Evolutionary conservation across 2,113 vertebrate species (phyloP).

Genomic region (Poeciliopsis retropinna): DNA sequence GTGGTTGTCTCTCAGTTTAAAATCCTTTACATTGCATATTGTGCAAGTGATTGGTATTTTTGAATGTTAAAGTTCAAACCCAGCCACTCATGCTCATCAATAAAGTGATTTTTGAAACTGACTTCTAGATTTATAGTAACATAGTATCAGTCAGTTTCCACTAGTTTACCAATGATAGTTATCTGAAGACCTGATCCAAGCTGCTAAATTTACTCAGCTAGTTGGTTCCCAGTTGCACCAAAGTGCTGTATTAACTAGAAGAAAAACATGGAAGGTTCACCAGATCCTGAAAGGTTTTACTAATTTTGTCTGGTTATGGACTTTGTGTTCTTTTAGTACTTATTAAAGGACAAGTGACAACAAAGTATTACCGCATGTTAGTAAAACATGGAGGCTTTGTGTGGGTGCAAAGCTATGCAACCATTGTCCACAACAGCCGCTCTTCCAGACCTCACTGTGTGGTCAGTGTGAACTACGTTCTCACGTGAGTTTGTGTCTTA

Average conservation of each 20-base stretch:
- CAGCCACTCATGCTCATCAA: neutral
- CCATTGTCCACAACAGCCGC: slow-evolving; percentile 95
- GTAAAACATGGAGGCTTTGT: slow-evolving; percentile 95
- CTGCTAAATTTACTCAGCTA: too few species aligned
- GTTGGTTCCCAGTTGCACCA: too few species aligned
- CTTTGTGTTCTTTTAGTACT: slow-evolving; percentile 80
- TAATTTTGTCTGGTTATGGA: slow-evolving; percentile 10
- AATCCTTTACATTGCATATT: neutral
- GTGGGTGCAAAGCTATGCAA: slow-evolving; percentile 96
- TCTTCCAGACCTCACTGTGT: slow-evolving; percentile 96
- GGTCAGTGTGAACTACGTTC: slow-evolving; percentile 97
- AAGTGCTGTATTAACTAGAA: neutral
- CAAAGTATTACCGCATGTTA: slow-evolving; percentile 92
- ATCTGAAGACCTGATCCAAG: too few species aligned
- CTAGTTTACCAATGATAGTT: too few species aligned
- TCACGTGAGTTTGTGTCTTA: slow-evolving; percentile 87
- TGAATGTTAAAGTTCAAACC: neutral
- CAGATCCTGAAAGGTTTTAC: neutral
- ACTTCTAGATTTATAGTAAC: too few species aligned
- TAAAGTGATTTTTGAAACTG: too few species aligned
- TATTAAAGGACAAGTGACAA: slow-evolving; percentile 95
- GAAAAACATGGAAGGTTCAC: neutral
- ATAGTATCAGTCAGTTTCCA: too few species aligned
- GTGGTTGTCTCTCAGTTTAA: neutral
- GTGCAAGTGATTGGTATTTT: neutral